A percentile compares a stretch with the other conserved stretches of the same genome.
Evolutionary conservation across 2,888 invertebrate species (phyloP).

Genomic region (Lasioglossum vierecki): DNA sequence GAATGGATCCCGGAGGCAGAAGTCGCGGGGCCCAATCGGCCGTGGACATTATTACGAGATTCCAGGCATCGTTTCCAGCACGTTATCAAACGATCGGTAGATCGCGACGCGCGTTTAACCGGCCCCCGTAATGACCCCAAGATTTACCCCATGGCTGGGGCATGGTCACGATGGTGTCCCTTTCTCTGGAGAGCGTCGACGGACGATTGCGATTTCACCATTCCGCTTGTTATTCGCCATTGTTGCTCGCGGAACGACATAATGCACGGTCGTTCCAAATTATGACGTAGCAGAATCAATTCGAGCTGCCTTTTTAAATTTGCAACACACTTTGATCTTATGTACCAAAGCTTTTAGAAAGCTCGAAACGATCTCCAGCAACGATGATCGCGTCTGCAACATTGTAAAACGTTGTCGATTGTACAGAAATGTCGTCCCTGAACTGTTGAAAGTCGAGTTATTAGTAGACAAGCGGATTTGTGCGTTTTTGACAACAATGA

Average conservation of each 20-base stretch:
- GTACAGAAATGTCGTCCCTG: too few relatives aligned
- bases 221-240: slow-evolving; percentile 28
- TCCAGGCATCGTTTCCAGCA: slow-evolving; percentile 40
- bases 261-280: slow-evolving; percentile 1
- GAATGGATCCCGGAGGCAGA: slow-evolving; percentile 13
- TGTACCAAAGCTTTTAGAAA: background rate
- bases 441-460: too few relatives aligned
- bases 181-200: slow-evolving; percentile 1
- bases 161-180: slow-evolving; percentile 23
- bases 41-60: slow-evolving; percentile 43
- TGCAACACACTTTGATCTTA: background rate
- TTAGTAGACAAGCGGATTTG: too few relatives aligned
- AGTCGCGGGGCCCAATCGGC: slow-evolving; percentile 21
- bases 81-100: slow-evolving; percentile 49
- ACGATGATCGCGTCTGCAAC: background rate
- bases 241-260: background rate
- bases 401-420: background rate
- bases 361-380: background rate
- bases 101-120: slow-evolving; percentile 27
- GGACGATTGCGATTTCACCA: slow-evolving; percentile 47
- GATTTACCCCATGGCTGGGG: background rate
- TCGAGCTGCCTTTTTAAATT: background rate
- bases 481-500: too few relatives aligned
- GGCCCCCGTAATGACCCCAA: slow-evolving; percentile 27
- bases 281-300: slow-evolving; percentile 4